Evolutionary conservation across 2,113 vertebrate genomes (phyloP).

Genomic region (Nycticebus coucang): DNA sequence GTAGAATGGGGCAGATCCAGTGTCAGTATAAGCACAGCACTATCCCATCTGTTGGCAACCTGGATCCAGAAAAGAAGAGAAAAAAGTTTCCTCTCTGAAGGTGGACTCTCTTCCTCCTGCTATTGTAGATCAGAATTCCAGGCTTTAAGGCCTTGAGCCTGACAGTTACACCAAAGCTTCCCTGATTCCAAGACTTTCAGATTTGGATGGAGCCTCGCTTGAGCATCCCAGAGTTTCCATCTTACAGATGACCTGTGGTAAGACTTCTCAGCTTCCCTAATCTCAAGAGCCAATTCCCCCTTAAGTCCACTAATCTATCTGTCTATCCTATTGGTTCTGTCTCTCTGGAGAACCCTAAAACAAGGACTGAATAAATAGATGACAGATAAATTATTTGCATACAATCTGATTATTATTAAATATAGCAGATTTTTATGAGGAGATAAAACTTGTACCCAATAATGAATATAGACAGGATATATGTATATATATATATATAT

Average conservation of each 20-base stretch:
- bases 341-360: not conserved
- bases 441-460: not conserved
- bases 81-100: not conserved
- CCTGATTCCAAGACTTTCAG: not conserved
- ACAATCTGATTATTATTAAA: constrained; percentile 35
- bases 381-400: not conserved
- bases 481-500: no score
- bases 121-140: not conserved
- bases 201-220: not conserved
- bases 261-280: not conserved
- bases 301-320: not conserved
- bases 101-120: not conserved
- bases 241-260: not conserved
- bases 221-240: not conserved
- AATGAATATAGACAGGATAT: not conserved
- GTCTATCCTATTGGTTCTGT: not conserved
- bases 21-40: not conserved
- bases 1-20: not conserved
- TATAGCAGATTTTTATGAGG: constrained; percentile 23
- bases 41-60: not conserved
- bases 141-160: not conserved
- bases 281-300: not conserved
- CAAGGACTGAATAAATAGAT: not conserved
- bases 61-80: not conserved
- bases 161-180: not conserved